phyloP scores from a whole-genome alignment of 2,113 vertebrate genomes.

The Alethe diademata region DNA sequence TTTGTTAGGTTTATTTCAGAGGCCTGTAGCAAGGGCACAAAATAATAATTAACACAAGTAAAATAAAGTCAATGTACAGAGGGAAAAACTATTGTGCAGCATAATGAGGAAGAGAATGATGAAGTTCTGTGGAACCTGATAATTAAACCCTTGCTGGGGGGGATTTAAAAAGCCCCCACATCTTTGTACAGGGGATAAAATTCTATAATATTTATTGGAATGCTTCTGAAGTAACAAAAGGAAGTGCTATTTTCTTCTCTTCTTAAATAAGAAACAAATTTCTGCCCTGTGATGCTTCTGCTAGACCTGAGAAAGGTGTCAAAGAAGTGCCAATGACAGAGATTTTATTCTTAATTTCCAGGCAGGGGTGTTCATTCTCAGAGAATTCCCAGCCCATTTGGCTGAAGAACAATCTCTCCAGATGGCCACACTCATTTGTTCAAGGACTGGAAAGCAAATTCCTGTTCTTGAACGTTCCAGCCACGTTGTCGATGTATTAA shows the following conservation, averaged over 20 bases:
- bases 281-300: neutral
- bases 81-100: neutral
- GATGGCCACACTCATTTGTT: neutral
- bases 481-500: neutral
- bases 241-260: neutral
- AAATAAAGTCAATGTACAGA: neutral
- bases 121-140: neutral
- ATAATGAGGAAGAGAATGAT: neutral
- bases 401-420: neutral
- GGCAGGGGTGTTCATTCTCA: neutral
- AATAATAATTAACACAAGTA: neutral
- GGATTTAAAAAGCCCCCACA: neutral
- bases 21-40: neutral
- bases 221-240: neutral
- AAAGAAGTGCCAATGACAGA: neutral
- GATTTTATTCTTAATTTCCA: neutral
- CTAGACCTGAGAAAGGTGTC: neutral
- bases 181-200: neutral
- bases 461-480: neutral
- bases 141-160: neutral
- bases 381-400: neutral
- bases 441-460: neutral
- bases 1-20: neutral
- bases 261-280: neutral
- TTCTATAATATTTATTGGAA: neutral